Evolutionary conservation across 2,797 vertebrate species (phyloP), one percentile per base, ranked within the genome.

Genomic region (Oreortyx pictus): DNA sequence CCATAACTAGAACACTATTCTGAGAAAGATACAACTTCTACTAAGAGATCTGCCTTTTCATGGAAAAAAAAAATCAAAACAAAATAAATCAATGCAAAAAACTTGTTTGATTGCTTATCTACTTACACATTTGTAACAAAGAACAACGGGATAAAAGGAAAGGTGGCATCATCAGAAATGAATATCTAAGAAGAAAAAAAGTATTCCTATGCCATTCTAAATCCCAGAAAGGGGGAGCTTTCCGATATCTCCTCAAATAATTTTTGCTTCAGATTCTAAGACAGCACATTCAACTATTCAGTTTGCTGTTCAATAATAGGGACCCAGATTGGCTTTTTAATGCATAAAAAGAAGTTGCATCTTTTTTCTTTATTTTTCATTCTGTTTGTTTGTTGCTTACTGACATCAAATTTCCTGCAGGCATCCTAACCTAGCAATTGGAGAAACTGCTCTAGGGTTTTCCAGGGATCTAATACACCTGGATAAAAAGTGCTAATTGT

Each of bases 401-500:
- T 74, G 82, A 77, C 80, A 86, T 80, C 66, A 86, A 60, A 89
- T 87, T 83, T 82, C 92, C 73, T 60, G 52, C 61, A 88, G 93
- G 74, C 87, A 89, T 84, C 44, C 74, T 89, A 95, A 88, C 60
- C 46, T 84, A 77, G 35, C 62, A 81, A 67, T 27, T 83, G 91
- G 67, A 95, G 76, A 64, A 94, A 89, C 29, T 0, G 37, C 89
- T 93, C 47, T 79, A 64, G 79, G 92, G 64, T 92, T 91, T 95
- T 93, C 91, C 86, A 82, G 6, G 19, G 83, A 87, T 71, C 87
- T 95, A 49, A 71, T 84, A 86, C 71, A 96, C 94, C 92, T 96
- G 91, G 92, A 95, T 92, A 78, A 92, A 88, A 93, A 92, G 80
- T 76, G 87, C 64, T 95, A 94, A 93, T 92, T 96, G 94, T 82